Conservation (phyloP, 1,140 invertebrate genomes). For the Ips typographus region DNA sequence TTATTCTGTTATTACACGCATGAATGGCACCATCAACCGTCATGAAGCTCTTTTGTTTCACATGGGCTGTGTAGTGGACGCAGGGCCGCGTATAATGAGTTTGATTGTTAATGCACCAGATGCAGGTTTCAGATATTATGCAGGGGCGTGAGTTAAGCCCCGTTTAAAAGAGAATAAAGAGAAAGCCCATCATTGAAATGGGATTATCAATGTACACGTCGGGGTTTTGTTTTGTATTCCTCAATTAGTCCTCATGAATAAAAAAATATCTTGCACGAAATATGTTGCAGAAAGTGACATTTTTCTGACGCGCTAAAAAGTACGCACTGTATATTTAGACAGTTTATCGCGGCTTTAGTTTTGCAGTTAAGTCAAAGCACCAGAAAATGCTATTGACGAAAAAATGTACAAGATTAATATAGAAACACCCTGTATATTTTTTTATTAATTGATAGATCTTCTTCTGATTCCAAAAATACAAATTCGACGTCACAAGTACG, state of each 20-base stretch:
- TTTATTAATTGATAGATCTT: no score
- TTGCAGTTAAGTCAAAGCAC: no score
- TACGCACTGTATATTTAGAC: background rate
- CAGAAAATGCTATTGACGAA: no score
- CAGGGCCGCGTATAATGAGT: constrained; percentile 1
- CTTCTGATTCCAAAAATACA: no score
- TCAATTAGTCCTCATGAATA: no score
- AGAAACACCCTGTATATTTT: no score
- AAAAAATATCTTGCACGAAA: background rate
- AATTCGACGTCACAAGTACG: no score
- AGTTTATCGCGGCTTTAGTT: no score
- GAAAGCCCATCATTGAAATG: background rate
- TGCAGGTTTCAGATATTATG: constrained; percentile 2
- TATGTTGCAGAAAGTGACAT: background rate
- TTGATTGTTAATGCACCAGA: constrained; percentile 12
- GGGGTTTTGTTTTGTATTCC: background rate
- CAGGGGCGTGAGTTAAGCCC: background rate
- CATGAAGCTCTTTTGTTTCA: constrained; percentile 9
- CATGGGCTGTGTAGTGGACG: background rate
- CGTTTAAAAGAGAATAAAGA: background rate
- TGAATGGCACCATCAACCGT: constrained; percentile 1
- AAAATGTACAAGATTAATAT: no score
- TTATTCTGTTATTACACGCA: background rate
- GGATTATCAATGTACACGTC: constrained; percentile 1
- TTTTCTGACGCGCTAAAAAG: background rate